A percentile compares a stretch with the other conserved stretches of the same genome.
Conservation (phyloP, 2,113 vertebrate species). For the Eudyptes chrysolophus region DNA sequence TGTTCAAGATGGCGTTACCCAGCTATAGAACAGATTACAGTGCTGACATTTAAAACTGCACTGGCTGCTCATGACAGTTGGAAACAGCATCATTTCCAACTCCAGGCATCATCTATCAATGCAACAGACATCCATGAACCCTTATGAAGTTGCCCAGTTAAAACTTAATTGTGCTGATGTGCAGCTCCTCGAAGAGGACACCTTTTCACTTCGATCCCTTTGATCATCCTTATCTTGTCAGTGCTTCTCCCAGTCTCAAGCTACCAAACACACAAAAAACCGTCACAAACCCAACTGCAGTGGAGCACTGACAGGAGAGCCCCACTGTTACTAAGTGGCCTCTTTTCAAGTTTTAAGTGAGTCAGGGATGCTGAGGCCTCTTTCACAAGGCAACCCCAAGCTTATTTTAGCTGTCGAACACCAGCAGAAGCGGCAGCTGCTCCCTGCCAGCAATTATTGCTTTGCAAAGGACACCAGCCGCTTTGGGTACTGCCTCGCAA, state of each 20-base stretch:
- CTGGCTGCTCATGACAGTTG: background rate
- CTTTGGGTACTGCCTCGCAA: background rate
- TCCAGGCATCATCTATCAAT: background rate
- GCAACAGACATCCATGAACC: background rate
- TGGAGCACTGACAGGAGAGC: background rate
- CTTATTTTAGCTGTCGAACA: background rate
- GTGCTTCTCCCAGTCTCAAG: background rate
- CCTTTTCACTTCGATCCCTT: background rate
- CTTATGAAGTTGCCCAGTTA: background rate
- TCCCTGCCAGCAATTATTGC: background rate
- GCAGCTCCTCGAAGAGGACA: background rate
- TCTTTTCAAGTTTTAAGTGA: background rate
- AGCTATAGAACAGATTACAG: background rate
- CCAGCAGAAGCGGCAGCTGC: constrained; percentile 8
- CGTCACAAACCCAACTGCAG: background rate
- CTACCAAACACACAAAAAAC: background rate
- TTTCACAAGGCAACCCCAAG: background rate
- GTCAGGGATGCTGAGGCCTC: background rate
- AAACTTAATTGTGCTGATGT: background rate
- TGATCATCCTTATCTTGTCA: background rate
- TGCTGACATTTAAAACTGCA: background rate
- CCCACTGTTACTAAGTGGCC: background rate
- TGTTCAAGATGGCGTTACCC: background rate
- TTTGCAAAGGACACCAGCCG: background rate
- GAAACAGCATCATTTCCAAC: background rate